phyloP scores from a whole-genome alignment of 2,888 invertebrate genomes.

The Hedychridium roseum region DNA sequence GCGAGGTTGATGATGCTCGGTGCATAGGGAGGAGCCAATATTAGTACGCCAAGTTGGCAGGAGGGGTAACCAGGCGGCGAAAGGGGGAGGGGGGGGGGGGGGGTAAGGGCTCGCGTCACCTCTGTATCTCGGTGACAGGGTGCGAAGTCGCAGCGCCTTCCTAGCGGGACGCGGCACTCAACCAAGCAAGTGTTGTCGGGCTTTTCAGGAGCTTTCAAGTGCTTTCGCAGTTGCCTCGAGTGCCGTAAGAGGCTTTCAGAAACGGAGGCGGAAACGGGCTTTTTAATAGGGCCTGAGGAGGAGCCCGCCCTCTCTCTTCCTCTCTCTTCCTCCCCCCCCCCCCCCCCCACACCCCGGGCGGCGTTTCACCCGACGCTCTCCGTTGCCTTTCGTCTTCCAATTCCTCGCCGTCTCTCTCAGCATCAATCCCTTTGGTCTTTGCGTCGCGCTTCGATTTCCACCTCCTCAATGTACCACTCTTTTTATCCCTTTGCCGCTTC shows the following conservation, averaged over 20 bases:
- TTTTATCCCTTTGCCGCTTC: constrained; percentile 18
- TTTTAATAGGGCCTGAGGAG: constrained; percentile 62
- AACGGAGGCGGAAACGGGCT: constrained; percentile 64
- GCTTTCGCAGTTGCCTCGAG: constrained; percentile 64
- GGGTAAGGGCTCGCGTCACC: constrained; percentile 19
- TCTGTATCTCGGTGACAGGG: constrained; percentile 60
- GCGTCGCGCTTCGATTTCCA: constrained; percentile 1
- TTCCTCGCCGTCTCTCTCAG: too few species aligned
- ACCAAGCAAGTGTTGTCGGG: constrained; percentile 61
- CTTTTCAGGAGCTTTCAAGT: constrained; percentile 65
- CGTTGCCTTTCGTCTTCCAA: background rate
- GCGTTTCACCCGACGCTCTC: constrained; percentile 4
- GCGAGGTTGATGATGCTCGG: constrained; percentile 58
- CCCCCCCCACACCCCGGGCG: constrained; percentile 2
- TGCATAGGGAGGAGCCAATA: constrained; percentile 58
- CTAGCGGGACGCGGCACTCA: constrained; percentile 61
- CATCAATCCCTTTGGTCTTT: constrained; percentile 2
- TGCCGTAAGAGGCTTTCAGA: constrained; percentile 64
- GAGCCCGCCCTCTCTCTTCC: constrained; percentile 19
- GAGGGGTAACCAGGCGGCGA: too few species aligned
- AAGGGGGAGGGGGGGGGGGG: constrained; percentile 14
- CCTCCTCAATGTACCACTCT: constrained; percentile 10
- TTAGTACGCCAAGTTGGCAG: too few species aligned
- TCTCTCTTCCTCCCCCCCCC: constrained; percentile 1
- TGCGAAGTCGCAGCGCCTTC: constrained; percentile 55